Evolutionary conservation across 2,888 invertebrate species (phyloP), one percentile per base, ranked within the genome.

Genomic region (Caenorhabditis zanzibari): DNA sequence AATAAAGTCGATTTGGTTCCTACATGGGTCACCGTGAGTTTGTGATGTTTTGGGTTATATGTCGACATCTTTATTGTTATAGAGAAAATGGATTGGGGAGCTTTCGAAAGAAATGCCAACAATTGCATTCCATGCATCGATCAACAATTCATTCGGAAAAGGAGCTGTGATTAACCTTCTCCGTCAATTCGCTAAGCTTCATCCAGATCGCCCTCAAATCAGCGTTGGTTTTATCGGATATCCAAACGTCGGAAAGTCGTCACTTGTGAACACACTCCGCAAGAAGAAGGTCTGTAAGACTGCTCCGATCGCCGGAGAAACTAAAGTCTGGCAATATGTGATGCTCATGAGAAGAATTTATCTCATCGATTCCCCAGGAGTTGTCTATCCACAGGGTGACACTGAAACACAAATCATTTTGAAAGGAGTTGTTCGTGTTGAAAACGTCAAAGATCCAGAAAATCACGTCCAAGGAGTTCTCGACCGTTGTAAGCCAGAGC

Each of bases 141-240:
- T 99, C 85, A 97, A 96, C 49, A 98, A 99, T 94, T 97, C 98
- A 0, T 99, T 99, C 93, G 99, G 96, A 69, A 99, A 99, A 94
- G 98, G 98, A 19, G 96, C 98, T 0, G 94, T 99, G 6, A 98
- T 99, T 75, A 97, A 97, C 93, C 94, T 99, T 41, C 94, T 99
- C 54, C 94, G 99, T 26, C 99, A 99, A 93, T 96, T 99, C 94
- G 96, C 95, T 0, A 97, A 97, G 93, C 94, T 99, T 16, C 99
- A 99, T 92, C 94, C 95, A 81, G 98, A 99, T 92, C 97, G 97
- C 92, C 97, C 97, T 92, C 85, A 91, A 94, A 99, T 99, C 82
- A 97, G 97, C 92, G 97, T 99, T 64, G 99, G 99, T 0, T 96
- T 99, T 88, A 97, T 99, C 92, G 99, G 99, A 0, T 99, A 98